Percentiles rank a stretch among this genome's conserved stretches.
Evolutionary conservation across 2,113 vertebrate genomes (phyloP).

Genomic region (Hipposideros armiger): DNA sequence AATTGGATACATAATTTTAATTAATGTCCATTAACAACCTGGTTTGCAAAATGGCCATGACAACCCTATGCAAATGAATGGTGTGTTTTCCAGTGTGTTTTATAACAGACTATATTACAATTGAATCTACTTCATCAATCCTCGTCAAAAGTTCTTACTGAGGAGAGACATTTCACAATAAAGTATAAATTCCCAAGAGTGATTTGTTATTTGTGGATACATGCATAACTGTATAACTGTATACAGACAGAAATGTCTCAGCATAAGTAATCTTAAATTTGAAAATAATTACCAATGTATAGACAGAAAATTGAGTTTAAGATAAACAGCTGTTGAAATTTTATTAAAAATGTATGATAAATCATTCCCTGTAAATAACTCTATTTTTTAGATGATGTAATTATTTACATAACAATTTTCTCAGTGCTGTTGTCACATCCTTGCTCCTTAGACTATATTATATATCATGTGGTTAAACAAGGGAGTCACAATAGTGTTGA

Average conservation of each 20-base stretch:
- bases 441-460: conserved; percentile 70
- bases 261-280: not conserved
- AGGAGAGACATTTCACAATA: not conserved
- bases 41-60: not conserved
- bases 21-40: not conserved
- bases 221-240: no score
- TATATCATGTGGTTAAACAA: conserved; percentile 60
- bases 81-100: not conserved
- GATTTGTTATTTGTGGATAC: not conserved
- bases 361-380: rapidly evolving
- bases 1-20: not conserved
- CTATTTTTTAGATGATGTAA: not conserved
- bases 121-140: not conserved
- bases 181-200: not conserved
- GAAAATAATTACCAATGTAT: rapidly evolving
- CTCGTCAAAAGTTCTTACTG: not conserved
- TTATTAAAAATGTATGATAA: not conserved
- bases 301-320: not conserved
- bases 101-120: not conserved
- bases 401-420: not conserved
- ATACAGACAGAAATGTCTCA: not conserved
- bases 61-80: not conserved
- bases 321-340: not conserved
- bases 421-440: conserved; percentile 31
- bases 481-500: conserved; percentile 40